Evolutionary conservation across 2,888 invertebrate species (phyloP).

Genomic region (Apamea epomidion): DNA sequence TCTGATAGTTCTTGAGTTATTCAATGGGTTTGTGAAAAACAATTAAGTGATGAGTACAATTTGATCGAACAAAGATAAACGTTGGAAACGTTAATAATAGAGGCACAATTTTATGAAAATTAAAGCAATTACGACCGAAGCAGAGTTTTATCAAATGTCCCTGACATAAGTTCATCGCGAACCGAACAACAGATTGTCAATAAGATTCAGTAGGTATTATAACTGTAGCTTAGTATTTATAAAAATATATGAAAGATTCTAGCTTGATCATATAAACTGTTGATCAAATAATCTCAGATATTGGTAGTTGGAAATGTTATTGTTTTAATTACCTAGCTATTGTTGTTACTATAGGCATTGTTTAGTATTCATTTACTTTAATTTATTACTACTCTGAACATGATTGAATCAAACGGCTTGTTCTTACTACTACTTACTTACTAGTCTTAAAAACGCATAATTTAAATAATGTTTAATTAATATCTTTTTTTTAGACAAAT

Average conservation of each 20-base stretch:
- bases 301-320: slow-evolving; percentile 42
- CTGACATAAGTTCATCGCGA: slow-evolving; percentile 86
- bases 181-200: slow-evolving; percentile 85
- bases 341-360: slow-evolving; percentile 11
- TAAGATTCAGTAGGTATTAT: slow-evolving; percentile 79
- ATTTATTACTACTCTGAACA: slow-evolving; percentile 8
- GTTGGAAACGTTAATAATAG: slow-evolving; percentile 44
- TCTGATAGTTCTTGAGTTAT: not conserved
- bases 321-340: slow-evolving; percentile 39
- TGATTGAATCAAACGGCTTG: not conserved
- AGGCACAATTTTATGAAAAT: slow-evolving; percentile 74
- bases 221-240: slow-evolving; percentile 63
- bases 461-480: not conserved
- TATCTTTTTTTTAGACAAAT: not conserved
- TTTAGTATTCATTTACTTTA: slow-evolving; percentile 10
- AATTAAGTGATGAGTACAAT: slow-evolving; percentile 6
- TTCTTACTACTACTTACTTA: not conserved
- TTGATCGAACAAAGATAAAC: slow-evolving; percentile 42
- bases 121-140: slow-evolving; percentile 75
- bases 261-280: slow-evolving; percentile 15
- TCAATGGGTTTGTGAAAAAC: not conserved
- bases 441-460: not conserved
- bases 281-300: slow-evolving; percentile 13
- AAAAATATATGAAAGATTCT: slow-evolving; percentile 49
- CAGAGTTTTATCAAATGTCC: slow-evolving; percentile 83